Evolutionary conservation across 2,797 vertebrate genomes (phyloP).

Genomic region (Thunnus albacares): DNA sequence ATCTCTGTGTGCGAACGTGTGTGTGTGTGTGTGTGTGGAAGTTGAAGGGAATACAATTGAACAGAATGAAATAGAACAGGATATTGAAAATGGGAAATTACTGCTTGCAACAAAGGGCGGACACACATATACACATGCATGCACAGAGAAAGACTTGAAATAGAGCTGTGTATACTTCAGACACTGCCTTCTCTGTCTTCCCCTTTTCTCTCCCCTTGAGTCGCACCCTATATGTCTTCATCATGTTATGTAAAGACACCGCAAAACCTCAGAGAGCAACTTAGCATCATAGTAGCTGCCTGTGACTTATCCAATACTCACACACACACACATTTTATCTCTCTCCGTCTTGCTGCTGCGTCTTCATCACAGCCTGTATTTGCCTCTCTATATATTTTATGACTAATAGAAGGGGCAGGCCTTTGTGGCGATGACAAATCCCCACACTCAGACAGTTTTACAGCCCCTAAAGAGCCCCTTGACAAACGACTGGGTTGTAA

Average conservation of each 20-base stretch:
- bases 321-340: conserved; percentile 37
- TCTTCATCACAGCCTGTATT: conserved; percentile 74
- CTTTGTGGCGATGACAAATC: conserved; percentile 93
- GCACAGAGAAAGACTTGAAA: conserved; percentile 33
- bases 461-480: conserved; percentile 93
- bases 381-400: conserved; percentile 91
- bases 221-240: conserved; percentile 33
- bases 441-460: conserved; percentile 93
- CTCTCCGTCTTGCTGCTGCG: conserved; percentile 44
- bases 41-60: conserved; percentile 71
- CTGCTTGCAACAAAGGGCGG: conserved; percentile 60
- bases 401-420: conserved; percentile 91
- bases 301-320: conserved; percentile 28
- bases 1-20: conserved; percentile 18
- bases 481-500: conserved; percentile 91
- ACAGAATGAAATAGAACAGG: conserved; percentile 72
- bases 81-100: conserved; percentile 78
- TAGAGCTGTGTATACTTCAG: conserved; percentile 37
- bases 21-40: conserved; percentile 39
- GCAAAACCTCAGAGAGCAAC: conserved; percentile 79
- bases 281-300: conserved; percentile 35
- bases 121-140: conserved; percentile 19
- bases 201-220: not conserved
- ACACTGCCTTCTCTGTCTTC: not conserved
- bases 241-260: conserved; percentile 54